Base-by-base conservation (phyloP, 2,888 invertebrate species). In the Drosophila quinaria region DNA sequence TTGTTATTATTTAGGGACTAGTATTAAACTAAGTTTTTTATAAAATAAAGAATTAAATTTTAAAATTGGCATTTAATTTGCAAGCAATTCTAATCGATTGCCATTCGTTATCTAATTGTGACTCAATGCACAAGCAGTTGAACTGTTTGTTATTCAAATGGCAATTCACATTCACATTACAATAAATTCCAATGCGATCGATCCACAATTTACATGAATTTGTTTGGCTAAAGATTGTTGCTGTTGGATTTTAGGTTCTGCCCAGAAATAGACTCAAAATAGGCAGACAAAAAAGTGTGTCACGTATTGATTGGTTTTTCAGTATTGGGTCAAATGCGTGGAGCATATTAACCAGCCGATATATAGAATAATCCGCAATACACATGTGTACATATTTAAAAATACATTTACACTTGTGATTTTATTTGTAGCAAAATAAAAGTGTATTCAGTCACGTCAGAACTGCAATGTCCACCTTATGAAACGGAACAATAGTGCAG, bases 361-460 rank as follows among this genome's bases (percentile, higher is more conserved):
- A 39, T 29, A 33, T 35, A 25, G 50, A 19, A 49, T 33, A n/a
- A 35, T 35, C 33, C 10, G 4, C 1, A 0, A 33, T n/a, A 13
- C 37, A 33, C 19, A 8, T 15, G n/a, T 17, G 13, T 25, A 4
- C 4, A 8, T 1, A 29, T 8, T 29, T 8, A 8, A 29, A 29
- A 6, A 6, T 29, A 29, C 29, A 29, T 6, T 1, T 29, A 29
- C 29, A 29, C 8, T 8, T 29, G 8, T 29, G 8, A 29, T 29
- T 8, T 29, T 29, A 29, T 29, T 41, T 25, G 6, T 6, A 25
- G 6, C 6, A 15, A 54, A 64, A 54, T 69, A 69, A 31, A 61
- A 62, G n/a, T 91, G 80, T 91, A 91, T 86, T 89, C 92, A 83
- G 78, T 87, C 82, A 63, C 47, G 50, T 83, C 15, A 31, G 75